Percentiles rank a stretch among this genome's conserved stretches.
These are phyloP conservation scores for Sciurus niger DNA, from an alignment of 2,113 vertebrate genomes.

Conservation along the genomic window DNA sequence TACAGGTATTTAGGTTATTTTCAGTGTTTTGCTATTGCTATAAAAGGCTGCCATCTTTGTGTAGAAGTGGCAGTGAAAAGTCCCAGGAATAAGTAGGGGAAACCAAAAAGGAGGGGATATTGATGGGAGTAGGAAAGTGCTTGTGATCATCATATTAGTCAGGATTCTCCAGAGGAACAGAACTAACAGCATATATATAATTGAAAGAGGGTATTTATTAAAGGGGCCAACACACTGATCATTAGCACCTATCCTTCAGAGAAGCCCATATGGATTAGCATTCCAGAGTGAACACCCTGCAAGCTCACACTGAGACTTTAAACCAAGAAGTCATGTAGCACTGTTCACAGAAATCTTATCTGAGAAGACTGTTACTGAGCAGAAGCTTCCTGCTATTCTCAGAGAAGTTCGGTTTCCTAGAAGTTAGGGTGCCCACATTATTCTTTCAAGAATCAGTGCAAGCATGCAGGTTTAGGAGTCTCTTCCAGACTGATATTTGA, in stretches of 20 bases:
- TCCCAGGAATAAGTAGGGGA: background rate
- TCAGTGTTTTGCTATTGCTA: background rate
- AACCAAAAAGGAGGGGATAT: background rate
- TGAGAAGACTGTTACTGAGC: background rate
- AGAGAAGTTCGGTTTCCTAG: background rate
- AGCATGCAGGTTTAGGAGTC: too few relatives aligned
- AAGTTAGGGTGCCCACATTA: background rate
- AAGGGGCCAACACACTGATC: too few relatives aligned
- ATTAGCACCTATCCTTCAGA: background rate
- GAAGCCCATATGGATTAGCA: background rate
- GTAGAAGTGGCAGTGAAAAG: background rate
- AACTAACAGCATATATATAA: too few relatives aligned
- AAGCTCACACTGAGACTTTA: background rate
- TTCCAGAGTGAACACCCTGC: background rate
- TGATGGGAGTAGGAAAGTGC: background rate
- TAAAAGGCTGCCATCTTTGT: background rate
- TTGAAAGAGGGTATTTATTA: too few relatives aligned
- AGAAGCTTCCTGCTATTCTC: background rate
- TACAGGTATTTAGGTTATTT: background rate
- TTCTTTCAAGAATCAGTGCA: background rate
- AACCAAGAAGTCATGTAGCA: background rate
- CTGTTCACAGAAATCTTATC: background rate
- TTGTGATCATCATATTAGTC: background rate
- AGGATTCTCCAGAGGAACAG: background rate
- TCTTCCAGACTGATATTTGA: too few relatives aligned